Conservation (phyloP, 2,888 invertebrate species). For the Argyresthia goedartella region DNA sequence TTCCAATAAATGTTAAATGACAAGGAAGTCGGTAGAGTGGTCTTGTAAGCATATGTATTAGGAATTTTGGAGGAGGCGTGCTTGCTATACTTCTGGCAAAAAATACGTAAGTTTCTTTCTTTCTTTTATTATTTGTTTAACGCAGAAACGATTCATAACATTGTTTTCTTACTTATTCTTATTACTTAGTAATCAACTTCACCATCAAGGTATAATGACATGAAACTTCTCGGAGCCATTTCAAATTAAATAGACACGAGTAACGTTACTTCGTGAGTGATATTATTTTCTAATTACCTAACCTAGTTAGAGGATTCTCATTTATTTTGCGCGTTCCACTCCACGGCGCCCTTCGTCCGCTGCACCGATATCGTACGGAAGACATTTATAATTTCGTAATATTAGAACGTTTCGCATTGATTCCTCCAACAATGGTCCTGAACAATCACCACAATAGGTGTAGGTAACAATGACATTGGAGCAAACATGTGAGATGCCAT, state of each 20-base stretch:
- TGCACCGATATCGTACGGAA: conserved; percentile 38
- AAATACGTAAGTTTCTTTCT: too few relatives aligned
- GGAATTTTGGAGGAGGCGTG: too few relatives aligned
- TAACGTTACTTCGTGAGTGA: background rate
- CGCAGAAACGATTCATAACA: too few relatives aligned
- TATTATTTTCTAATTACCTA: background rate
- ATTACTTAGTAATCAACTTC: background rate
- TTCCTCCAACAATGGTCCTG: conserved; percentile 44
- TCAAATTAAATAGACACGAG: too few relatives aligned
- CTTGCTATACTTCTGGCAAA: too few relatives aligned
- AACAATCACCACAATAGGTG: conserved; percentile 63
- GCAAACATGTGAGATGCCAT: conserved; percentile 63
- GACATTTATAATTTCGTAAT: conserved; percentile 69
- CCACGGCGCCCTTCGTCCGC: background rate
- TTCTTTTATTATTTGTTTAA: too few relatives aligned
- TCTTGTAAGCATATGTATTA: background rate
- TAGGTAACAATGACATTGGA: conserved; percentile 67
- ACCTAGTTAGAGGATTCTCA: too few relatives aligned
- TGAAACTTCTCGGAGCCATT: too few relatives aligned
- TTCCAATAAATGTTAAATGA: conserved; percentile 65
- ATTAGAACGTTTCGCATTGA: conserved; percentile 71
- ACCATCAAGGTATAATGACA: too few relatives aligned
- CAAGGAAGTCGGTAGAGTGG: conserved; percentile 23
- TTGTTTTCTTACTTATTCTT: background rate
- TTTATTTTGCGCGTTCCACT: background rate